Base-by-base conservation (phyloP, 2,797 vertebrate species). In the Okamejei kenojei region DNA sequence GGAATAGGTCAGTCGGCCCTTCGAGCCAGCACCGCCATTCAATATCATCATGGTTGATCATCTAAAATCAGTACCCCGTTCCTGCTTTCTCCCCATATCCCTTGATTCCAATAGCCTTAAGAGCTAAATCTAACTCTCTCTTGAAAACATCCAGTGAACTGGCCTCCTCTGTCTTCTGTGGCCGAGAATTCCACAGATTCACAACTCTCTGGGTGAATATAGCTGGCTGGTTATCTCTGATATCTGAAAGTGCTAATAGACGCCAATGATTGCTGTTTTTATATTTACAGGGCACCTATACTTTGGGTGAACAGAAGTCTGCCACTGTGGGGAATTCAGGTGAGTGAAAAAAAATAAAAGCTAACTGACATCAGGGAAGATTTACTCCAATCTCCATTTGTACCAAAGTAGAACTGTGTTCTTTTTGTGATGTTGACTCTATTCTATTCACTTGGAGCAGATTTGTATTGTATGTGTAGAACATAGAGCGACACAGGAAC, bases 291-390 rank as follows among this genome's bases (percentile, higher is more conserved):
- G 98, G 97, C 96, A 0, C 96, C 98, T 93, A 99, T 99, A 95
- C 97, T 99, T 68, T 99, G 98, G 98, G 98, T 99, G 94, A 98
- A 99, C 35, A 97, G 98, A 38, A 98, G 97, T 93, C 95, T 96
- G 80, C 95, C 97, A 0, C 97, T 99, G 86, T 99, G 98, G 98
- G 98, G 97, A 11, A 98, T 98, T 95, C 98, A 99, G 97, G 98
- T 99, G 95, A 97, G 95, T 81, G 81, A 86, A 0, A 74, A 74
- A 38, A 88, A 65, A 88, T 84, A 29, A 61, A 84, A 10, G 15
- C 21, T 29, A 9, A 29, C 11, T n/a, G 1, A 17, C n/a, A 61
- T 58, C 13, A 6, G 26, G 11, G 26, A 15, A 86, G 29, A 65
- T 84, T 82, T 2, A 54, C 23, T 82, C 23, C 29, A 1, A 19